phyloP scores from a whole-genome alignment of 1,140 invertebrate genomes.

The Sitophilus oryzae region DNA sequence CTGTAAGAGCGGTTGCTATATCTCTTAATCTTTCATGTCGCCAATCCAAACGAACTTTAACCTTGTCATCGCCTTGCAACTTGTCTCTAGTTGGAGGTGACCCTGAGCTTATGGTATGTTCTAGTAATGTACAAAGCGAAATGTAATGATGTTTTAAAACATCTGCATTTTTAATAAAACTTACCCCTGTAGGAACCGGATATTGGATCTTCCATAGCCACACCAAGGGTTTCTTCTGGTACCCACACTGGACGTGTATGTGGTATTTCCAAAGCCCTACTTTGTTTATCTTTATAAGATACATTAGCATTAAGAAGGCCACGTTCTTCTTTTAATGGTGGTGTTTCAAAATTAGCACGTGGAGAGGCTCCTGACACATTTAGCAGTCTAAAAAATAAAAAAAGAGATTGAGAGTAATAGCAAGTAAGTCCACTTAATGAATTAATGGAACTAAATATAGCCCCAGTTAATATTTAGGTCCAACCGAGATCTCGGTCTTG shows the following conservation, averaged over 20 bases:
- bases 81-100: constrained; percentile 69
- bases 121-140: constrained; percentile 25
- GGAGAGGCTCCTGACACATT: constrained; percentile 37
- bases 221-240: constrained; percentile 26
- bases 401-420: too few species aligned
- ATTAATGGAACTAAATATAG: too few species aligned
- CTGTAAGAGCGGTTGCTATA: constrained; percentile 64
- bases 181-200: constrained; percentile 30
- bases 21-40: constrained; percentile 64
- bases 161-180: constrained; percentile 1
- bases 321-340: constrained; percentile 40
- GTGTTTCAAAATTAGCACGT: constrained; percentile 42
- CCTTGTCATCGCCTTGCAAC: constrained; percentile 64
- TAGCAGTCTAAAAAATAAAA: constrained; percentile 14
- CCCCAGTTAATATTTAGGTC: too few species aligned
- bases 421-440: too few species aligned
- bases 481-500: too few species aligned
- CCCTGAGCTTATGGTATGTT: constrained; percentile 56
- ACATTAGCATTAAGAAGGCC: too few species aligned
- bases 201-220: constrained; percentile 30
- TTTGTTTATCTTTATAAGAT: too few species aligned
- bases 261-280: neutral
- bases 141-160: neutral
- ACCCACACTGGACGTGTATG: constrained; percentile 27
- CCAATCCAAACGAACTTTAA: constrained; percentile 47